Percentiles rank a stretch among this genome's conserved stretches.
Conservation (phyloP, 2,113 vertebrate genomes). For the Mobula hypostoma region DNA sequence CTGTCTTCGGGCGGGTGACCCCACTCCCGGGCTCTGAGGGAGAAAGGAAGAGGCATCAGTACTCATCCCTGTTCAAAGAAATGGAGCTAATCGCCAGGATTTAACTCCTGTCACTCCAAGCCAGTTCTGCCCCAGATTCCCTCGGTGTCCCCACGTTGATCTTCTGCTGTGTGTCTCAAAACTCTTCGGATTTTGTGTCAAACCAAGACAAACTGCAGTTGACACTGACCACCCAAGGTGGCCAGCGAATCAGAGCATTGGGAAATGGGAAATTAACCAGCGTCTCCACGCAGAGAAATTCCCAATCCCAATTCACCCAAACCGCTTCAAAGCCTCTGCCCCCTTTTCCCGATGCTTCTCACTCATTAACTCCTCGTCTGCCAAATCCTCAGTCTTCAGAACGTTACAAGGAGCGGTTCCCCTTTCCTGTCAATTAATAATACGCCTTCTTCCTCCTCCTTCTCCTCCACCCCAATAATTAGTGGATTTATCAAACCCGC, state of each 20-base stretch:
- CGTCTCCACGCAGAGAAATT: slow-evolving; percentile 42
- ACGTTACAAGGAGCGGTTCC: neutral
- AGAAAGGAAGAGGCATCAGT: slow-evolving; percentile 57
- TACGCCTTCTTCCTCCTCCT: neutral
- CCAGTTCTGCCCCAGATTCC: slow-evolving; percentile 23
- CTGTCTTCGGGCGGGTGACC: slow-evolving; percentile 67
- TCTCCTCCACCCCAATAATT: neutral
- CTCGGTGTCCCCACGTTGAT: neutral
- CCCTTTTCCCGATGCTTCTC: slow-evolving; percentile 42
- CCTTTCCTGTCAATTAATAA: neutral
- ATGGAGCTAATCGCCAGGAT: neutral
- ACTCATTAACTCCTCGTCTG: neutral
- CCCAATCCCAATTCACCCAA: slow-evolving; percentile 27
- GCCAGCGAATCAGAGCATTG: slow-evolving; percentile 41
- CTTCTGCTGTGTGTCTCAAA: neutral
- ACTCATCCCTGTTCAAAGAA: neutral
- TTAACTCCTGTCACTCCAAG: slow-evolving; percentile 39
- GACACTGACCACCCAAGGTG: slow-evolving; percentile 36
- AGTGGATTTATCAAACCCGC: neutral
- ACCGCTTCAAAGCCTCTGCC: neutral
- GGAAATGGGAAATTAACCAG: slow-evolving; percentile 42
- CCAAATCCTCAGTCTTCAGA: neutral
- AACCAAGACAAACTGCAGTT: slow-evolving; percentile 29
- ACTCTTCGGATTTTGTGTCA: neutral
- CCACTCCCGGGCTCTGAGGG: slow-evolving; percentile 71